Conservation (phyloP, 2,888 invertebrate species). For the Malachius bipustulatus region DNA sequence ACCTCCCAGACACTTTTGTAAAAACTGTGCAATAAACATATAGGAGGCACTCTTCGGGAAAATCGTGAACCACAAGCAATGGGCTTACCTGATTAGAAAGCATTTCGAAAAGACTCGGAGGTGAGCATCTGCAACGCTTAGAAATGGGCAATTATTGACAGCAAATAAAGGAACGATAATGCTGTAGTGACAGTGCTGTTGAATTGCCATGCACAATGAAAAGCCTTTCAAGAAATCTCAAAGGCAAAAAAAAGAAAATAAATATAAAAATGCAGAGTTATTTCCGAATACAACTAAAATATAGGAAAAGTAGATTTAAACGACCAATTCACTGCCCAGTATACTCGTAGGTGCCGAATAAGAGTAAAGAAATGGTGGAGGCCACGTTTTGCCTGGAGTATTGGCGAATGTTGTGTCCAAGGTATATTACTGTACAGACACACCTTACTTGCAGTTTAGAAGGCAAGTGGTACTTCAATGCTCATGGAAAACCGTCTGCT, state of each 20-base stretch:
- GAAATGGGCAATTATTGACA: background rate
- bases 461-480: background rate
- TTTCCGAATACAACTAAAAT: background rate
- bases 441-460: background rate
- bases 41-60: background rate
- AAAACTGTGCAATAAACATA: background rate
- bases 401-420: background rate
- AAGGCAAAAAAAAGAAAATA: background rate
- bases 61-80: background rate
- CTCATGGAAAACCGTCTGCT: background rate
- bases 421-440: background rate
- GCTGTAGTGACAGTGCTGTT: background rate
- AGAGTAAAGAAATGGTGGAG: background rate
- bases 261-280: background rate
- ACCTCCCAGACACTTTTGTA: constrained; percentile 9
- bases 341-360: background rate
- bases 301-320: background rate
- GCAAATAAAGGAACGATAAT: background rate
- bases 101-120: constrained; percentile 1
- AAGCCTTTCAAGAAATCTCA: background rate
- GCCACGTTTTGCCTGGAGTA: constrained; percentile 1
- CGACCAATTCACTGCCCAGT: constrained; percentile 3
- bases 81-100: background rate
- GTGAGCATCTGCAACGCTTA: background rate
- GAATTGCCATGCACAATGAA: constrained; percentile 1